Evolutionary conservation across 92 coral and sea anemone species (phyloP), one percentile per base, ranked within the genome.

Genomic region (Phenganax subtilis): DNA sequence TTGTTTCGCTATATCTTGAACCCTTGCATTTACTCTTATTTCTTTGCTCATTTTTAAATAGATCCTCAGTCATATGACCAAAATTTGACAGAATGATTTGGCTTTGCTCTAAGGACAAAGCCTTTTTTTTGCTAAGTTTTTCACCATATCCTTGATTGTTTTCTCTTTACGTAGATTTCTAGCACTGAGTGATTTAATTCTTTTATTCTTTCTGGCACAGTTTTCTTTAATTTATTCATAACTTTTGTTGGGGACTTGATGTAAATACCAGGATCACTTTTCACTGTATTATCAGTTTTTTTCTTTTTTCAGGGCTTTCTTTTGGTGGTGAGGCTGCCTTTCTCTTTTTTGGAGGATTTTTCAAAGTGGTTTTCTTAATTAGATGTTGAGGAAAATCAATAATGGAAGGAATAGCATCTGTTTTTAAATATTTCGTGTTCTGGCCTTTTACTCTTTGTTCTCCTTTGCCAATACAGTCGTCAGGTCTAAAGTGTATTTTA

Each of bases 111-210:
- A 7, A 8, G 12, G 75, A 70, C 65, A 59, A 25, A 14, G 65
- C 65, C 27, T 59, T 59, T 59, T 59, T 59, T 59, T 59, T 59
- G 1, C 27, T 59, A 59, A 59, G 2, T 59, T 59, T 59, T 59
- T 14, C 2, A 59, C 65, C 2, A 59, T 1, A 59, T 7, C 65
- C 65, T 59, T 59, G 27, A 59, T 59, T 59, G 65, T 59, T 59
- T 59, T 59, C 65, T 59, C 65, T 59, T 59, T 14, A 6, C 75
- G 75, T 70, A 70, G 55, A 70, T 70, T 70, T 31, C 28, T 70
- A 3, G 75, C 55, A 70, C 75, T 70, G 52, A 70, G 75, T 70
- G 75, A 70, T 70, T 70, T 70, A 9, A 70, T 70, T 70, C 14
- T 70, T 12, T 70, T 70, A 25, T 70, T 70, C 55, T 70, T 70